Base-by-base conservation (phyloP, 1,140 invertebrate genomes). In the Brachionus rotundiformis region DNA sequence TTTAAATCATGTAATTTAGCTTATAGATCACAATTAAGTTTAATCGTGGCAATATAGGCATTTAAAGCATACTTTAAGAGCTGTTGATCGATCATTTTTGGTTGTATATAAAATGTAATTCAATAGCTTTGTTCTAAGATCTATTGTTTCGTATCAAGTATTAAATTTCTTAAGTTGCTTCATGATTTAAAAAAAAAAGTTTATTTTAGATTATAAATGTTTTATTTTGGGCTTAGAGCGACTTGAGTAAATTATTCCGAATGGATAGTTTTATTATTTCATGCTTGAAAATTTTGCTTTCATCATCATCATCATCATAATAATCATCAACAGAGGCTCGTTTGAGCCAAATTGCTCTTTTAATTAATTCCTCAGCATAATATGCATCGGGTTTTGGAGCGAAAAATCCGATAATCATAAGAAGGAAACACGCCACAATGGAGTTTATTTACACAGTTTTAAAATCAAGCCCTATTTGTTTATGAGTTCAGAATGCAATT, bases 331-430 rank as follows among this genome's bases (percentile, higher is more conserved):
- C 47, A 54, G 10, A 41, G 39, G 39, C 39, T 41, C 39, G 39
- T 13, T 54, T 25, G 47, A 54, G 47, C 47, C 47, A 54, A 54
- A 54, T 54, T 54, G 47, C 47, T 54, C 47, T 54, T 54, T 54
- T 54, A 54, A 54, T 54, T 54, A 54, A 54, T 54, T 54, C 47
- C 16, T 19, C 1, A 54, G 47, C 47, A 54, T 54, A 54, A 54
- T 54, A 54, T 7, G 47, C n/a, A 19, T 54, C 47, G 47, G 47
- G 47, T 54, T 54, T 54, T 54, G 47, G 47, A 54, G 47, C 47
- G 47, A 54, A 54, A 54, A 54, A 54, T 54, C 47, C 47, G 47
- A 54, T 54, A 54, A 54, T 54, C 47, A 54, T 19, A 54, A 54
- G 16, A 54, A 54, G 47, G 47, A 54, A 54, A 54, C 47, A 54